phyloP scores from a whole-genome alignment of 2,113 vertebrate species.

The Empidonax alnorum region DNA sequence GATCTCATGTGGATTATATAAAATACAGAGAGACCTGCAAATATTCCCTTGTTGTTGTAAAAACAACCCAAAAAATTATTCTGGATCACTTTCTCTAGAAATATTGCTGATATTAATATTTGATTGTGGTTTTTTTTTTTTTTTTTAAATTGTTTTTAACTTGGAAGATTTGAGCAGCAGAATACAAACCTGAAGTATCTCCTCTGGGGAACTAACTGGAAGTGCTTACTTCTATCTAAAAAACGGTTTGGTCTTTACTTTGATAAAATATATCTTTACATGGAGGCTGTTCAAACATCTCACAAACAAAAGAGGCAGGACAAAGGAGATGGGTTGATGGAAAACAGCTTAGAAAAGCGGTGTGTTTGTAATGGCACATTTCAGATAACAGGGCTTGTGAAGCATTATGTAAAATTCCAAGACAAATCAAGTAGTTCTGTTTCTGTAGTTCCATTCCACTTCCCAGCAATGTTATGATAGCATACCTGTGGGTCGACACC shows the following conservation, averaged over 20 bases:
- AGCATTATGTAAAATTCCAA: neutral
- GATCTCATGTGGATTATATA: neutral
- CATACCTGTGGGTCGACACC: neutral
- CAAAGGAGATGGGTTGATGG: neutral
- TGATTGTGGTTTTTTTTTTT: too few species aligned
- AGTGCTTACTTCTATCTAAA: neutral
- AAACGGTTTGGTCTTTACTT: slow-evolving; percentile 7
- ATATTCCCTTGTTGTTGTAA: neutral
- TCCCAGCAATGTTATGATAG: neutral
- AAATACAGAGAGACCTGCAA: neutral
- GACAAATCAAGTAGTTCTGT: neutral
- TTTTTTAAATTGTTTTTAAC: neutral
- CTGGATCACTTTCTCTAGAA: neutral
- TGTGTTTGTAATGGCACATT: neutral
- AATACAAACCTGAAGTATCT: neutral
- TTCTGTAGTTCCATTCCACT: neutral
- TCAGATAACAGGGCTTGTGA: slow-evolving; percentile 8
- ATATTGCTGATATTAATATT: neutral
- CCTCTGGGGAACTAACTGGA: neutral
- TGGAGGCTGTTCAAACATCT: slow-evolving; percentile 19
- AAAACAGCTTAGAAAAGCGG: neutral
- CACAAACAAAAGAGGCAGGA: neutral
- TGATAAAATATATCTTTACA: slow-evolving; percentile 12
- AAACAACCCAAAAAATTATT: neutral
- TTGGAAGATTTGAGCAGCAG: neutral